phyloP scores from a whole-genome alignment of 2,113 vertebrate species.

The Cyrtonyx montezumae region DNA sequence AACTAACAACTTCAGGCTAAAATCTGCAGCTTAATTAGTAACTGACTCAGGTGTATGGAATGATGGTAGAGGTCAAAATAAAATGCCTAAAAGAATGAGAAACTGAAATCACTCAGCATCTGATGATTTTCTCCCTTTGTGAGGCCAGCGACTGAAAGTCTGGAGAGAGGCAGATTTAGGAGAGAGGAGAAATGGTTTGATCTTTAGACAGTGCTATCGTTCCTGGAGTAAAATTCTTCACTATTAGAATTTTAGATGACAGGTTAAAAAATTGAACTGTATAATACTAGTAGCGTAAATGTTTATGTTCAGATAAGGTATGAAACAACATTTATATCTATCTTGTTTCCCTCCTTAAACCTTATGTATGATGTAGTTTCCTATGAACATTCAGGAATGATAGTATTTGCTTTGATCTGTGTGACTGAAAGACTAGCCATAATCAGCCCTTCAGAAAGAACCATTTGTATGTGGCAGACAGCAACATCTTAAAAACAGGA shows the following conservation, averaged over 20 bases:
- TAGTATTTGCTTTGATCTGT: constrained; percentile 3
- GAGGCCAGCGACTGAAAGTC: neutral
- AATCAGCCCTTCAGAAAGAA: neutral
- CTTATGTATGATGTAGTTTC: neutral
- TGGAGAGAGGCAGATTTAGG: neutral
- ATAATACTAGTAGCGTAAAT: neutral
- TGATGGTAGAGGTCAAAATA: neutral
- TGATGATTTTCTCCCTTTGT: neutral
- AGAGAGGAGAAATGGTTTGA: neutral
- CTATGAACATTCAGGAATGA: neutral
- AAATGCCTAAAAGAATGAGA: neutral
- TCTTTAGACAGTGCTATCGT: neutral
- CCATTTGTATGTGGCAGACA: neutral
- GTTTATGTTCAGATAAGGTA: neutral
- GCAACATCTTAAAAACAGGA: neutral
- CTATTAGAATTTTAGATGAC: neutral
- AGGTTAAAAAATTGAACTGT: neutral
- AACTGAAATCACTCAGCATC: neutral
- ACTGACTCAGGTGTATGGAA: neutral
- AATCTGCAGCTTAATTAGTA: neutral
- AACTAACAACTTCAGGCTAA: neutral
- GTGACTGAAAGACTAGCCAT: neutral
- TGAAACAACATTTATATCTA: neutral
- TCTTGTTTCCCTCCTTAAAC: neutral
- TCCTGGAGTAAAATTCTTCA: neutral